Conservation (phyloP, 2,797 vertebrate species). For the Platalea minor region DNA sequence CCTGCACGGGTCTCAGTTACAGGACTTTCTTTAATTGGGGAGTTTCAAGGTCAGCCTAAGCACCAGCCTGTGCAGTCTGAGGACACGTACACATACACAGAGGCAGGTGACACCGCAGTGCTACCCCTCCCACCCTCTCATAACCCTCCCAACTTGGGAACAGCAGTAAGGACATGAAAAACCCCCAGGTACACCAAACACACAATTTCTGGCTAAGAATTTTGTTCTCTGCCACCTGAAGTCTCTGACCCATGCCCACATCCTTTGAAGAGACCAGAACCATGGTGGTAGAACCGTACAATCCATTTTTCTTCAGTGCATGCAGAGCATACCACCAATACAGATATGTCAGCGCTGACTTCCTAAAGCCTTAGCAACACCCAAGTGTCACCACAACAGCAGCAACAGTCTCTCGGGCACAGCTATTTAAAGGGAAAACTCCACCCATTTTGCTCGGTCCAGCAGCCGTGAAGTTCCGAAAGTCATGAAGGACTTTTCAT, state of each 20-base stretch:
- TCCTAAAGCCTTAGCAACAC: not conserved
- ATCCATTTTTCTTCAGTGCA: not conserved
- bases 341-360: not conserved
- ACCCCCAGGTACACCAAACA: accelerated
- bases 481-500: slow-evolving; percentile 7
- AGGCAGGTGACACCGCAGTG: not conserved
- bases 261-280: not conserved
- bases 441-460: not conserved
- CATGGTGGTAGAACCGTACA: accelerated
- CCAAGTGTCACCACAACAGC: not conserved
- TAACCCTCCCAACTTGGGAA: not conserved
- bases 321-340: not conserved
- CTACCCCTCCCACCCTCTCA: not conserved
- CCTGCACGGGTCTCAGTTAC: not conserved
- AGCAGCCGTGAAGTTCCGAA: accelerated
- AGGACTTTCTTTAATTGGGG: not conserved
- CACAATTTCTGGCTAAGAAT: not conserved
- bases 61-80: not conserved
- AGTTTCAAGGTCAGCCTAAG: slow-evolving; percentile 15
- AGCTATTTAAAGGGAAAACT: slow-evolving; percentile 47
- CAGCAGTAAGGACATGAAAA: not conserved
- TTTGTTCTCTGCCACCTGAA: not conserved
- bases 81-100: not conserved
- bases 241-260: not conserved
- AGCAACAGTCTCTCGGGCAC: not conserved